Evolutionary conservation across 2,888 invertebrate species (phyloP), one percentile per base, ranked within the genome.

Genomic region (Baronia brevicornis): DNA sequence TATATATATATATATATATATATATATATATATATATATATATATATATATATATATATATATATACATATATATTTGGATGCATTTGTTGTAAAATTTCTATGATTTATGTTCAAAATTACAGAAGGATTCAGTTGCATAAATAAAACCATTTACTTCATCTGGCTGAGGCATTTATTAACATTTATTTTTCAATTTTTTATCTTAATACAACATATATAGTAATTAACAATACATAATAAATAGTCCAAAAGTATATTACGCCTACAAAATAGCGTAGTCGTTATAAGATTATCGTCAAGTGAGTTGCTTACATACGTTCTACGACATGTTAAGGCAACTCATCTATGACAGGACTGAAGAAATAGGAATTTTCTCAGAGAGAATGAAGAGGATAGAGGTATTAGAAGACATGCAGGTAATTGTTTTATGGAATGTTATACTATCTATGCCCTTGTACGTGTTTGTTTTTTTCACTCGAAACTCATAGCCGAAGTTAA

Each of bases 141-240:
- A 31, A 48, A 68, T 67, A 61, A 51, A 79, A 75, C 73, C 65
- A 60, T 60, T 43, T 36, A 59, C 23, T 22, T 62, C 61, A 61
- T 78, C 75, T 84, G 85, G 84, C 85, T 84, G 85, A 85, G 85
- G 85, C 85, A 85, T 85, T 85, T 84, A 85, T 80, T 85, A 84
- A 84, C 84, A 82, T 84, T 84, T 80, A 84, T 78, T 75, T 78
- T 79, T 78, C 64, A 64, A 55, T 73, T 74, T 73, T 79, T 78
- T 75, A 79, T 78, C 79, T 82, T 80, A 82, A 73, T 84, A 84
- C 82, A 84, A 84, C 82, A 85, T 85, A 85, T 80, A 82, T 84
- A 82, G 82, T 84, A 82, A 82, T 84, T 82, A 84, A 84, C 82
- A 84, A 80, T 82, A 84, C 82, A 78, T 84, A 84, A 82, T 84